These are phyloP conservation scores for Noturus placidus DNA, from an alignment of 2,113 vertebrate species.

Conservation along the genomic window DNA sequence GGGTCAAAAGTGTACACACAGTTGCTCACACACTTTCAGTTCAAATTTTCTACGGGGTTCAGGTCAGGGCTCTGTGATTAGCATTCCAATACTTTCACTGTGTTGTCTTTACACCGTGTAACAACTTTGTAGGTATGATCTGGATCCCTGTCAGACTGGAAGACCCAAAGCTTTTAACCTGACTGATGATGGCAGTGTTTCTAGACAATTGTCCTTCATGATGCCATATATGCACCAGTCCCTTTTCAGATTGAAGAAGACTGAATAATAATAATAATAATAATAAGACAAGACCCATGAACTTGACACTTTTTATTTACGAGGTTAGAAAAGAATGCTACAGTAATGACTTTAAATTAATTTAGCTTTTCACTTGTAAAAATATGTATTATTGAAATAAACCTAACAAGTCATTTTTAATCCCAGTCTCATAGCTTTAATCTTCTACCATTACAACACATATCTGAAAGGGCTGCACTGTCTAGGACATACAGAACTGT, in stretches of 20 bases:
- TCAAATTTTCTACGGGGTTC: not conserved
- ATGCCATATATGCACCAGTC: not conserved
- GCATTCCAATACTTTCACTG: not conserved
- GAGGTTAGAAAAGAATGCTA: not conserved
- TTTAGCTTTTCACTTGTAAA: not conserved
- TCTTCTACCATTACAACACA: not conserved
- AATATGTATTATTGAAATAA: not conserved
- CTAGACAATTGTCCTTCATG: not conserved
- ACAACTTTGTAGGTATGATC: not conserved
- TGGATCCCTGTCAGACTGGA: not conserved
- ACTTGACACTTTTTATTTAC: not conserved
- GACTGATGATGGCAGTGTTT: not conserved
- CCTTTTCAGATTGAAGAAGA: too few species aligned
- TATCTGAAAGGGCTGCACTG: not conserved
- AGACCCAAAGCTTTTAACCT: not conserved
- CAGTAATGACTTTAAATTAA: not conserved
- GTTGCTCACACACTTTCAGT: not conserved
- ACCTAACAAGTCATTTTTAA: not conserved
- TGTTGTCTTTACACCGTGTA: not conserved
- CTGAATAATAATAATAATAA: too few species aligned
- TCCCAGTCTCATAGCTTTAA: not conserved
- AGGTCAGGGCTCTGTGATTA: not conserved
- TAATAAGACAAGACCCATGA: not conserved
- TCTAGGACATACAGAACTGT: not conserved
- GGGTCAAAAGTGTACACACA: not conserved